Base-by-base conservation (phyloP, 2,113 vertebrate species). In the Lasiurus borealis region DNA sequence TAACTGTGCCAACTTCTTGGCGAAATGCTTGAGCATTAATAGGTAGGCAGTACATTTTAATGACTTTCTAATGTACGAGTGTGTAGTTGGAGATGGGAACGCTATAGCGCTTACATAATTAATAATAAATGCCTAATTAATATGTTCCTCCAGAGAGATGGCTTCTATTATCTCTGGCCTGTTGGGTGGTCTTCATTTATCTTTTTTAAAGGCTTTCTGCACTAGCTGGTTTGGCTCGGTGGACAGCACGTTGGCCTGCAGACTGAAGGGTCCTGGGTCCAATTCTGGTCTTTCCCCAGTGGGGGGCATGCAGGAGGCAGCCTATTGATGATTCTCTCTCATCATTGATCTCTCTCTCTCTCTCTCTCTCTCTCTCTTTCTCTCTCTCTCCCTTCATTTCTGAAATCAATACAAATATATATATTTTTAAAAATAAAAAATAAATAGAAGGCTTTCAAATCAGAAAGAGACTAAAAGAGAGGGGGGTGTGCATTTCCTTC, bases 111-210 rank as follows among this genome's bases (percentile, higher is more conserved):
- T 91, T 97, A 92, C 85, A 92, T 96, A 85, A 92, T 92, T 95
- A 94, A 95, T 94, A 84, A 78, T 90, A 95, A 95, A 85, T 95
- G 91, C 88, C 96, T 91, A 93, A 90, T 97, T 93, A 93, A 95
- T 82, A 54, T 66, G 50, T 71, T 92, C n/a, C 46, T 85, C 69
- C 36, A 87, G 95, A 81, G 71, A 95, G 77, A 81, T 50, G 36
- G n/a, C 57, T 92, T 80, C 96, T 94, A 62, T 91, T 95, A 89
- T 95, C 36, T 87, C 69, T 93, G 52, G 9, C 50, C 71, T 96
- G 9, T 64, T 83, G 50, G 66, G 27, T 92, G 69, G 40, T 87
- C 48, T 95, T 14, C 59, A 50, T 92, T 91, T 88, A 72, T 93
- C 52, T 72, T 96, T 92, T 83, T 25, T 76, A 89, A 95, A 84